These are phyloP conservation scores for Podotricha telesiphe DNA, from an alignment of 2,888 invertebrate genomes.

Conservation along the genomic window DNA sequence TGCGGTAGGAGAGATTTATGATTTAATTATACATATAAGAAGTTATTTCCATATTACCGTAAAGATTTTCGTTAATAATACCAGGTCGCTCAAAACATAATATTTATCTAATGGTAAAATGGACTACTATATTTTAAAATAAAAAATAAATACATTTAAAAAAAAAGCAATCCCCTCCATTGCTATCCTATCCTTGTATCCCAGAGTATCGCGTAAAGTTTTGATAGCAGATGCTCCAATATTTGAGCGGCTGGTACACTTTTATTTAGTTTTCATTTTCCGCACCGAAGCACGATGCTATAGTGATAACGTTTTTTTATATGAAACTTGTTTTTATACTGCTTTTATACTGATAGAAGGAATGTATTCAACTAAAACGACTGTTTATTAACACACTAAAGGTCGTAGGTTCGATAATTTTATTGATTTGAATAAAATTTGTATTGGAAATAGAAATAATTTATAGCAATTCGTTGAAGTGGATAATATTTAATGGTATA, in stretches of 20 bases:
- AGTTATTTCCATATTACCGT: no score
- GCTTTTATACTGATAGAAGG: conserved; percentile 20
- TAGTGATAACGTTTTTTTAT: conserved; percentile 44
- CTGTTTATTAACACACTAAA: not conserved
- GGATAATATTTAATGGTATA: no score
- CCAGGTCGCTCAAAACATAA: no score
- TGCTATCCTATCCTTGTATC: conserved; percentile 28
- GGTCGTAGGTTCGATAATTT: conserved; percentile 9
- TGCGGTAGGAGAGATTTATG: no score
- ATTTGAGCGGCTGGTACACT: conserved; percentile 51
- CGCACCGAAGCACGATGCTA: conserved; percentile 45
- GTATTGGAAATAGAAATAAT: not conserved
- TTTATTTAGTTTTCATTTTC: conserved; percentile 61
- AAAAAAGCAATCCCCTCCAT: conserved; percentile 28
- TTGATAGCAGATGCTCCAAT: conserved; percentile 56
- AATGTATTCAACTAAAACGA: conserved; percentile 12
- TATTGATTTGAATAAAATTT: not conserved
- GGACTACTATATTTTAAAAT: not conserved
- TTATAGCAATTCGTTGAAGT: not conserved
- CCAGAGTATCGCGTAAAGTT: conserved; percentile 51
- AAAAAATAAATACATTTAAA: not conserved
- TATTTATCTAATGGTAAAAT: no score
- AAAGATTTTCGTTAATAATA: no score
- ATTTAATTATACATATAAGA: no score
- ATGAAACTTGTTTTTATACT: conserved; percentile 36